Base-by-base conservation (phyloP, 2,888 invertebrate species). In the Eurytoma adleriae region DNA sequence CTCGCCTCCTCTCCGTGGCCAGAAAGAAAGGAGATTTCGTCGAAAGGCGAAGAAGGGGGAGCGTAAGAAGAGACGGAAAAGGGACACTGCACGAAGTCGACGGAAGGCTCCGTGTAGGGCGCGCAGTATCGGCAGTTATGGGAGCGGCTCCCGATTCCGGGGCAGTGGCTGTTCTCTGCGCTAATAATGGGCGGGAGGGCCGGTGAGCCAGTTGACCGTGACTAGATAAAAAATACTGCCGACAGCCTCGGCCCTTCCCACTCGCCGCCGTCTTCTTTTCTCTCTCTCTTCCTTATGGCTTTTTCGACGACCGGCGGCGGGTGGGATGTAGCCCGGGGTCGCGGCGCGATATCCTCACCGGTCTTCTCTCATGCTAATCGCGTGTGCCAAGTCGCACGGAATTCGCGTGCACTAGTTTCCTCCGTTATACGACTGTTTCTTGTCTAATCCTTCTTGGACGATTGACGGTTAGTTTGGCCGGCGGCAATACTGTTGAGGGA, bases 221-320 rank as follows among this genome's bases (percentile, higher is more conserved):
- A 90, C 91, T 89, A 90, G 91, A 91, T 91, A 91, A 91, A 91
- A 91, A 91, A 91, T 90, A 90, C 88, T 89, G 90, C 88, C 89
- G 87, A 87, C 87, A 87, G 86, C 73, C 84, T 84, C 83, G 84
- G 80, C 81, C 77, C 82, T 81, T 80, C 77, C 82, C 2, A 13
- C 30, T 62, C 30, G n/a, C 14, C 27, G 20, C 16, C 24, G 20
- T 66, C 61, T 50, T 66, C 59, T 80, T 85, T 81, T 80, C 75
- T 71, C 78, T 83, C 83, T 84, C 83, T 83, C 84, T 40, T 16
- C n/a, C 56, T 68, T 62, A n/a, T 64, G 14, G 50, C 7, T n/a
- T 13, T 48, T 18, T n/a, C 40, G n/a, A n/a, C 30, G 30, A 52
- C 52, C 14, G 54, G 13, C 54, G n/a, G 54, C 54, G 54, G n/a